A percentile compares a stretch with the other conserved stretches of the same genome.
phyloP scores from a whole-genome alignment of 2,888 invertebrate genomes.

The Epicampocera succincta region DNA sequence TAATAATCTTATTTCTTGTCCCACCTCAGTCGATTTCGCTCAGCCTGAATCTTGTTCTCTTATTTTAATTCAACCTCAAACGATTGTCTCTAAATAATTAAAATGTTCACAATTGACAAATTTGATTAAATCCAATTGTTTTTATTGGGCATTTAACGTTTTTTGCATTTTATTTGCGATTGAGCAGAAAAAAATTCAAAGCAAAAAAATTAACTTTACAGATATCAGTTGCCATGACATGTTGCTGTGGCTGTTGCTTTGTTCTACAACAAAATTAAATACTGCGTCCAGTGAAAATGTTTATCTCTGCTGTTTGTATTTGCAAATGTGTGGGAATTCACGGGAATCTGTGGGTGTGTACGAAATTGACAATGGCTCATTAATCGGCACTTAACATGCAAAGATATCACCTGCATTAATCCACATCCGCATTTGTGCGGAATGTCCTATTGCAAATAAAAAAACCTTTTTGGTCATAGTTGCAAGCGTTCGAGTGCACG shows the following conservation, averaged over 20 bases:
- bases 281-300: conserved; percentile 28
- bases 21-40: too few species aligned
- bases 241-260: conserved; percentile 34
- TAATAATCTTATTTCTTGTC: too few species aligned
- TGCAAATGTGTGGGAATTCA: conserved; percentile 3
- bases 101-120: conserved; percentile 77
- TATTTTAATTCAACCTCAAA: conserved; percentile 71
- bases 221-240: conserved; percentile 21
- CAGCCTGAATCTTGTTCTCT: neutral
- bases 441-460: conserved; percentile 17
- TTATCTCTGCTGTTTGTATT: conserved; percentile 15
- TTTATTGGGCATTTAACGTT: conserved; percentile 55
- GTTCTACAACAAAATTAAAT: conserved; percentile 46
- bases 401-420: conserved; percentile 68
- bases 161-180: conserved; percentile 17
- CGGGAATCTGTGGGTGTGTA: conserved; percentile 14
- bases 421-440: conserved; percentile 22
- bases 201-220: conserved; percentile 10
- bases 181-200: conserved; percentile 5
- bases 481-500: neutral
- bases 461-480: neutral
- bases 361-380: conserved; percentile 65
- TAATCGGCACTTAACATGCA: conserved; percentile 70
- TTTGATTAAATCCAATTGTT: conserved; percentile 77
- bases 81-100: conserved; percentile 79